These are phyloP conservation scores for Drosophila ustulata DNA, from an alignment of 2,888 invertebrate species.

Conservation along the genomic window DNA sequence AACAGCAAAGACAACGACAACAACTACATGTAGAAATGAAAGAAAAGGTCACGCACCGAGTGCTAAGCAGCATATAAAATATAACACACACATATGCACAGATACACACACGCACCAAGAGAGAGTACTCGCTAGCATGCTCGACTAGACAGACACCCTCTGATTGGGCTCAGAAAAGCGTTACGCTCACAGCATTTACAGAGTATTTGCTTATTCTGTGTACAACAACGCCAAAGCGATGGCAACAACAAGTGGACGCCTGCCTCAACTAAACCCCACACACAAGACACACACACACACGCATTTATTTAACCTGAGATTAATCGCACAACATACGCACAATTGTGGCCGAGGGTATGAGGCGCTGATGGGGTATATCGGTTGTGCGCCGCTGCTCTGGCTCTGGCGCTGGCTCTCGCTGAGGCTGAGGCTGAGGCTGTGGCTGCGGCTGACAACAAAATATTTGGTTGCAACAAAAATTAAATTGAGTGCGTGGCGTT, in stretches of 20 bases:
- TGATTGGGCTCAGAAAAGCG: not conserved
- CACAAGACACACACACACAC: slow-evolving; percentile 38
- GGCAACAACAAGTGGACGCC: slow-evolving; percentile 53
- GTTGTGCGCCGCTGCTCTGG: not conserved
- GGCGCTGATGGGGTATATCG: slow-evolving; percentile 6
- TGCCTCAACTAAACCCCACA: slow-evolving; percentile 13
- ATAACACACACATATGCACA: slow-evolving; percentile 37
- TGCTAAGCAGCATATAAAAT: slow-evolving; percentile 78
- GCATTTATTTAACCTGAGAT: slow-evolving; percentile 74
- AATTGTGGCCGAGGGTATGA: slow-evolving; percentile 15
- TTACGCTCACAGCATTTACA: not conserved
- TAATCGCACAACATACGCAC: slow-evolving; percentile 65
- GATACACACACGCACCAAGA: not conserved
- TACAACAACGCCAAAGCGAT: slow-evolving; percentile 43
- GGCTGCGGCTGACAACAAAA: slow-evolving; percentile 51
- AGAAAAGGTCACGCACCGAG: slow-evolving; percentile 80
- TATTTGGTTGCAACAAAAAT: slow-evolving; percentile 77
- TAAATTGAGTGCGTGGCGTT: slow-evolving; percentile 78
- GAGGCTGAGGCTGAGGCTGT: too few species aligned
- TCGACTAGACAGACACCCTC: slow-evolving; percentile 16
- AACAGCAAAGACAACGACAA: not conserved
- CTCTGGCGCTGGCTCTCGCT: not conserved
- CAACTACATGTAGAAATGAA: slow-evolving; percentile 61
- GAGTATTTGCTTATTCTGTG: slow-evolving; percentile 21
- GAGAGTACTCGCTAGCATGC: not conserved